phyloP scores from a whole-genome alignment of 2,113 vertebrate species.

The Erpornis zantholeuca region DNA sequence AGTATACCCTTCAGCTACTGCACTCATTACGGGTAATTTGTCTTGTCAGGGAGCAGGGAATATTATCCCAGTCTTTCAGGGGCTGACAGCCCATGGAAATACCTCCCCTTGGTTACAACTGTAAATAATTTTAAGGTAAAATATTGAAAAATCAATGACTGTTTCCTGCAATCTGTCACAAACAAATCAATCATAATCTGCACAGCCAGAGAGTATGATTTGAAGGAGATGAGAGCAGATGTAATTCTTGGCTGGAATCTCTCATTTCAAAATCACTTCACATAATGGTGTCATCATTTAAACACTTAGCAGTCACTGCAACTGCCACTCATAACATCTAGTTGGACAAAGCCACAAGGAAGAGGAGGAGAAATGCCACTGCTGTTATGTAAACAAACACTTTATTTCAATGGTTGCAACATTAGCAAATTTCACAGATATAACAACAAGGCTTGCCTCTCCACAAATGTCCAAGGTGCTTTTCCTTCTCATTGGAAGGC shows the following conservation, averaged over 20 bases:
- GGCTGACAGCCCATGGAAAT: constrained; percentile 87
- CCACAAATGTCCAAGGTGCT: neutral
- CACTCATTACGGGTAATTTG: constrained; percentile 94
- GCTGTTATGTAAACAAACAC: constrained; percentile 69
- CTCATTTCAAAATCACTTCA: constrained; percentile 92
- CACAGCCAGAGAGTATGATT: constrained; percentile 80
- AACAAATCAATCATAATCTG: constrained; percentile 97
- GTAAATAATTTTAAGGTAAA: constrained; percentile 99
- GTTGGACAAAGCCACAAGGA: constrained; percentile 72
- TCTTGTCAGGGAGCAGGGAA: constrained; percentile 90
- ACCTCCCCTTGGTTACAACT: constrained; percentile 89
- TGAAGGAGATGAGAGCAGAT: constrained; percentile 79
- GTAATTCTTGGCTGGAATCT: constrained; percentile 92
- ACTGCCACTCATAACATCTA: constrained; percentile 77
- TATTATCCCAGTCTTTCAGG: constrained; percentile 88
- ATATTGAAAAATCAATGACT: constrained; percentile 98
- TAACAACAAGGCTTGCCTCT: constrained; percentile 5
- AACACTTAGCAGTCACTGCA: constrained; percentile 87
- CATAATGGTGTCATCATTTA: constrained; percentile 98
- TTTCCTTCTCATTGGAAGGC: neutral
- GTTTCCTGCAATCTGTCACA: constrained; percentile 97
- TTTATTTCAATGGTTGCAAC: constrained; percentile 60
- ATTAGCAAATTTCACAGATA: constrained; percentile 51
- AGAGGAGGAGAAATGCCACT: constrained; percentile 67
- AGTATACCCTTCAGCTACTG: constrained; percentile 92